phyloP scores from a whole-genome alignment of 1,140 invertebrate species.

The Polypedilum pembai region DNA sequence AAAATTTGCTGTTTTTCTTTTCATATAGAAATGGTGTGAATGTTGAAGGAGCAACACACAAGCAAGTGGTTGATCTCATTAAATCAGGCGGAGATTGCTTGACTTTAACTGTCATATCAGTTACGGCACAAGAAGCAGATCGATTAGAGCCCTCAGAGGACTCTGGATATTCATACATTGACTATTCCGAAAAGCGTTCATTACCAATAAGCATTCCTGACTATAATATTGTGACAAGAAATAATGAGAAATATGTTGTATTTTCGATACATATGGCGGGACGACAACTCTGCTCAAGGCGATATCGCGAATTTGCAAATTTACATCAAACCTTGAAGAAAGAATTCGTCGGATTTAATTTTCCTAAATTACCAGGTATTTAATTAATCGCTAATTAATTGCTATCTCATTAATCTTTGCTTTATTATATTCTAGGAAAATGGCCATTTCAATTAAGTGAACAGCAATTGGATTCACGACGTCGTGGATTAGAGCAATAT shows the following conservation, averaged over 20 bases:
- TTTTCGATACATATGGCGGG: conserved; percentile 99
- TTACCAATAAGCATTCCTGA: conserved; percentile 97
- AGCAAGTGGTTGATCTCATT: conserved; percentile 98
- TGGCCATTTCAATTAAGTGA: conserved; percentile 96
- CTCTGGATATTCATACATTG: conserved; percentile 82
- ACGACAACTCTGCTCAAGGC: conserved; percentile 86
- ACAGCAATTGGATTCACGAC: conserved; percentile 89
- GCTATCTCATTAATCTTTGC: no score
- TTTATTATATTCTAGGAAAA: conserved; percentile 52
- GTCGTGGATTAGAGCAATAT: conserved; percentile 93
- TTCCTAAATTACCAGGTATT: conserved; percentile 84
- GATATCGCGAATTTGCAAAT: conserved; percentile 92
- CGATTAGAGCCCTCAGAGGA: conserved; percentile 82
- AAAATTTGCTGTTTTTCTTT: no score
- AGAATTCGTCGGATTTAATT: conserved; percentile 95
- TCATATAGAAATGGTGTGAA: conserved; percentile 85
- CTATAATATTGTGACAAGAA: conserved; percentile 69
- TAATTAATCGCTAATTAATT: no score
- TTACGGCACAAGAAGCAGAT: conserved; percentile 83
- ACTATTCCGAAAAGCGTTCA: conserved; percentile 96
- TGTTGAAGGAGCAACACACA: conserved; percentile 97
- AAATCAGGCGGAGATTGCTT: conserved; percentile 96
- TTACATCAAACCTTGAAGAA: conserved; percentile 85
- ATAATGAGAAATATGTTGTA: conserved; percentile 87
- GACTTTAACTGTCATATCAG: conserved; percentile 91